Evolutionary conservation across 2,797 vertebrate genomes (phyloP).

Genomic region (Acanthurus leucopareius): DNA sequence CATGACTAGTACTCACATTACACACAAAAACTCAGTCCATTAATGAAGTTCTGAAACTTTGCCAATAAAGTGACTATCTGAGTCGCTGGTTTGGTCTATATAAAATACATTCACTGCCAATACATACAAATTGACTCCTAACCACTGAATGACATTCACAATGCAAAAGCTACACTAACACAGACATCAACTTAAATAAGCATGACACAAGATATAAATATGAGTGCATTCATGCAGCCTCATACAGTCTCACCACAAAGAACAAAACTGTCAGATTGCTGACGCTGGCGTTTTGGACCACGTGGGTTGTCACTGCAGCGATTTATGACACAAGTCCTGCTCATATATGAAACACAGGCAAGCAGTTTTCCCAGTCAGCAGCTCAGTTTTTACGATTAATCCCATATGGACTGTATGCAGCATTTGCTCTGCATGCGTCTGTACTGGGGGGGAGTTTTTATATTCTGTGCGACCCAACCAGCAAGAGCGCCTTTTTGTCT

Average conservation of each 20-base stretch:
- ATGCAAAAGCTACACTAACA: neutral
- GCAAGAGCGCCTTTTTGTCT: constrained; percentile 9
- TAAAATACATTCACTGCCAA: neutral
- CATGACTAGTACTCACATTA: neutral
- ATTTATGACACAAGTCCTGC: constrained; percentile 44
- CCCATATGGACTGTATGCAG: constrained; percentile 36
- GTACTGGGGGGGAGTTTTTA: constrained; percentile 11
- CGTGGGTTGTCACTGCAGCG: constrained; percentile 12
- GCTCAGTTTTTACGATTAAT: constrained; percentile 46
- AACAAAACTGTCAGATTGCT: constrained; percentile 16
- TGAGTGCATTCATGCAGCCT: neutral
- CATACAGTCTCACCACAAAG: neutral
- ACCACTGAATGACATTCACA: neutral
- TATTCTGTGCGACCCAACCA: constrained; percentile 21
- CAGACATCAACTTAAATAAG: neutral
- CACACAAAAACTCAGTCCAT: neutral
- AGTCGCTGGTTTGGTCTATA: neutral
- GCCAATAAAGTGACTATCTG: neutral
- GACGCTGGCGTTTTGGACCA: constrained; percentile 23
- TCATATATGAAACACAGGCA: constrained; percentile 30
- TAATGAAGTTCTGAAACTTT: neutral
- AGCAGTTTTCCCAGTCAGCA: constrained; percentile 39
- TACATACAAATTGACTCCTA: neutral
- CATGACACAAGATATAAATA: neutral
- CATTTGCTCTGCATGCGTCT: constrained; percentile 34